phyloP scores from a whole-genome alignment of 2,888 invertebrate genomes.

The Temnothorax unifasciatus region DNA sequence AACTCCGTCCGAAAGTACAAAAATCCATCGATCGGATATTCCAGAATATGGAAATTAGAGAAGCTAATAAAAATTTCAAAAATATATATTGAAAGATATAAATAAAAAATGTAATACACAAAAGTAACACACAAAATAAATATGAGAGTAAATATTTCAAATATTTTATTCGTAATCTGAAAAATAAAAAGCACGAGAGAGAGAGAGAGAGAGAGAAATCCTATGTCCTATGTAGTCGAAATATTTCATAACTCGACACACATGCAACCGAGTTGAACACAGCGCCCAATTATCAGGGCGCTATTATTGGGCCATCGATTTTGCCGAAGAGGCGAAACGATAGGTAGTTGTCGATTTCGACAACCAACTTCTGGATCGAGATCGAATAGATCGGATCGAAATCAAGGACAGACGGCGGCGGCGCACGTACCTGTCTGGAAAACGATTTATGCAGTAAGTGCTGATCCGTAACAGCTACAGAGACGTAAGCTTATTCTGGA shows the following conservation, averaged over 20 bases:
- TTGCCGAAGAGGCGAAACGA: neutral
- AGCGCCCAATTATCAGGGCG: slow-evolving; percentile 1
- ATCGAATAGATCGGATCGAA: slow-evolving; percentile 65
- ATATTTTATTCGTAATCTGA: neutral
- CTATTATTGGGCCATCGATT: slow-evolving; percentile 12
- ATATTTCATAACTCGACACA: slow-evolving; percentile 16
- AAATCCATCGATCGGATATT: neutral
- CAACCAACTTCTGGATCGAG: slow-evolving; percentile 49
- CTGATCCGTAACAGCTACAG: slow-evolving; percentile 77
- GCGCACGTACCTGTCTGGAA: slow-evolving; percentile 45
- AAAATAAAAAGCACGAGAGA: neutral
- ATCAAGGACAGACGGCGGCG: slow-evolving; percentile 39
- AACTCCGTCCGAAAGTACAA: neutral
- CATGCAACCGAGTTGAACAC: neutral
- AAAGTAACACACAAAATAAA: neutral
- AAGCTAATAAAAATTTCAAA: neutral
- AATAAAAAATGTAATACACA: neutral
- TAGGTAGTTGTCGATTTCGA: slow-evolving; percentile 23
- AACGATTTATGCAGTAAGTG: slow-evolving; percentile 74
- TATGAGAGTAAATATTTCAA: neutral
- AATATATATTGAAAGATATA: neutral
- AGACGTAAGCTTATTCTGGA: slow-evolving; percentile 76
- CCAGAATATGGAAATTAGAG: neutral
- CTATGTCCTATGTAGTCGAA: neutral
- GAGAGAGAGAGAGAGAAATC: neutral